Evolutionary conservation across 1,140 invertebrate genomes (phyloP), one percentile per base, ranked within the genome.

Genomic region (Stegodyphus dumicola): DNA sequence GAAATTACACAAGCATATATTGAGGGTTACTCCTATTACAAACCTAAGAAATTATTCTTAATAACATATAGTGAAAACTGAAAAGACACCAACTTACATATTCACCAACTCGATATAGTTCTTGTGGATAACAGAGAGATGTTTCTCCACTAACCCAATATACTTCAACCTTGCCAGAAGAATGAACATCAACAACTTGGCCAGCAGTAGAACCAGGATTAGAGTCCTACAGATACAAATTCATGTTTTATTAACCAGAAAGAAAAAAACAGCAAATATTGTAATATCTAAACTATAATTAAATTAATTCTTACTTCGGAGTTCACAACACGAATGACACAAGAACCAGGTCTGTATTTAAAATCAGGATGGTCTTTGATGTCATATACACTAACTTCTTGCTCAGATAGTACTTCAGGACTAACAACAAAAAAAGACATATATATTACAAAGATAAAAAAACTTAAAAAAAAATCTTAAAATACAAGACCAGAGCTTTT

Each of bases 341-440:
- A 94, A 18, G 95, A 96, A 49, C 96, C 96, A 10, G 96, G 96
- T 87, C 96, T 93, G 90, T 96, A 98, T 88, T 96, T 95, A 91
- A 96, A 98, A 90, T 98, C 96, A 5, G 96, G 94, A 92, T 98
- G 97, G 91, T 98, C 97, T 89, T 96, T 97, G 53, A 98, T 92
- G 91, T 99, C 97, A 89, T 98, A 99, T 6, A 98, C 97, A 91
- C 96, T 97, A 80, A 97, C 93, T 92, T 99, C 97, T 80, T 93
- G 93, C 88, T 94, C 93, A 86, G 93, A 91, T 48, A 95, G 88
- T 88, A 94, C 93, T 84, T 93, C 92, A 7, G 96, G 96, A 74
- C 95, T 95, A 90, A 78, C 67, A 65, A 85, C 7, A 77, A 76
- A 56, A n/a, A 56, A 13, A 17, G 11, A 15, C 5, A 10, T 69